Conservation (phyloP, 2,797 vertebrate genomes). For the Parauchenoglanis ngamensis region DNA sequence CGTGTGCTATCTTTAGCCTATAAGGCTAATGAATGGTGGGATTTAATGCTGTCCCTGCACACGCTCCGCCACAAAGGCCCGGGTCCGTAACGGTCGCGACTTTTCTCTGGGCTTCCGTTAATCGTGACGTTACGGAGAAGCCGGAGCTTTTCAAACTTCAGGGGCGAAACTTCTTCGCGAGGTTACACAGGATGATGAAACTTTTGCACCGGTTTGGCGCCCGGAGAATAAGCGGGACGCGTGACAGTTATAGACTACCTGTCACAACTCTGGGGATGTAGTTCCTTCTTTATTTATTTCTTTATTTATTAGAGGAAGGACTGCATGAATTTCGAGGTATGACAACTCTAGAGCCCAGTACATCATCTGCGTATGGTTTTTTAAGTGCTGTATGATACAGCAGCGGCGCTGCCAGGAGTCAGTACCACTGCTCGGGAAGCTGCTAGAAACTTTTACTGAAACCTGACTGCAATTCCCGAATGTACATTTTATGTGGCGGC, state of each 20-base stretch:
- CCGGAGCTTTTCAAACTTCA: neutral
- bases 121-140: neutral
- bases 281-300: neutral
- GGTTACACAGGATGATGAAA: conserved; percentile 38
- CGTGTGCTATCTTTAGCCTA: conserved; percentile 32
- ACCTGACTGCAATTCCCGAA: neutral
- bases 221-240: neutral
- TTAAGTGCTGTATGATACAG: too few relatives aligned
- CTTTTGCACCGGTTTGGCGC: conserved; percentile 27
- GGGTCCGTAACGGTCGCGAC: neutral
- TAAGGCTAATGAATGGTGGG: conserved; percentile 28
- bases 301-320: neutral
- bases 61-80: neutral
- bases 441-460: neutral
- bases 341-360: neutral
- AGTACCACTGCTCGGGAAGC: neutral
- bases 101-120: neutral
- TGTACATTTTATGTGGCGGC: neutral
- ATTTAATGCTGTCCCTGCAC: conserved; percentile 1
- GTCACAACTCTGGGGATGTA: neutral
- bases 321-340: neutral
- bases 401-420: neutral
- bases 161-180: neutral
- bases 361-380: neutral
- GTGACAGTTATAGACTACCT: conserved; percentile 19